Conservation (phyloP, 2,888 invertebrate species). For the Panopea generosa region DNA sequence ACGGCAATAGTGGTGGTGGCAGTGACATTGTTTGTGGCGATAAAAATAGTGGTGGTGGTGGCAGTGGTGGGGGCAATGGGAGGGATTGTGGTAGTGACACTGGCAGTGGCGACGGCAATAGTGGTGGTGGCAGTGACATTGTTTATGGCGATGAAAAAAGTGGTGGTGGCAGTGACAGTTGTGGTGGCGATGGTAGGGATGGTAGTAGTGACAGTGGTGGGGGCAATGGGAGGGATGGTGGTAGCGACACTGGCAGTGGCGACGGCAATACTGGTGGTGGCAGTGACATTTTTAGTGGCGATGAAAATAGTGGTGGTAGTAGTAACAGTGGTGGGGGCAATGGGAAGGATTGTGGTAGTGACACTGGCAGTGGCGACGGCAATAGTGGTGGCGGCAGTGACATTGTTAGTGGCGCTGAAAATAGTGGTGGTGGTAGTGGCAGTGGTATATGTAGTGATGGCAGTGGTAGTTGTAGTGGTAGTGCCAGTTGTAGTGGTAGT, state of each 20-base stretch:
- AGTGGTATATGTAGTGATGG: too few relatives aligned
- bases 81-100: background rate
- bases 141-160: background rate
- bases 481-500: background rate
- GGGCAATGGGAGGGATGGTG: background rate
- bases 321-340: background rate
- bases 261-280: background rate
- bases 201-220: background rate
- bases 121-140: background rate
- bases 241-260: background rate
- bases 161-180: background rate
- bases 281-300: background rate
- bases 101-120: too few relatives aligned
- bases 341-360: too few relatives aligned
- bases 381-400: background rate
- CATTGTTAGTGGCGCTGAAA: background rate
- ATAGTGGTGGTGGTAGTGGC: background rate
- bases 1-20: background rate
- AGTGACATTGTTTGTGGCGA: too few relatives aligned
- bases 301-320: too few relatives aligned
- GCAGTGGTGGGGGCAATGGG: background rate
- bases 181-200: background rate
- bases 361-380: background rate
- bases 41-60: background rate
- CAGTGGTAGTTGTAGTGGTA: background rate